A percentile compares a stretch with the other conserved stretches of the same genome.
phyloP scores from a whole-genome alignment of 2,113 vertebrate genomes.

The Mustela nigripes region DNA sequence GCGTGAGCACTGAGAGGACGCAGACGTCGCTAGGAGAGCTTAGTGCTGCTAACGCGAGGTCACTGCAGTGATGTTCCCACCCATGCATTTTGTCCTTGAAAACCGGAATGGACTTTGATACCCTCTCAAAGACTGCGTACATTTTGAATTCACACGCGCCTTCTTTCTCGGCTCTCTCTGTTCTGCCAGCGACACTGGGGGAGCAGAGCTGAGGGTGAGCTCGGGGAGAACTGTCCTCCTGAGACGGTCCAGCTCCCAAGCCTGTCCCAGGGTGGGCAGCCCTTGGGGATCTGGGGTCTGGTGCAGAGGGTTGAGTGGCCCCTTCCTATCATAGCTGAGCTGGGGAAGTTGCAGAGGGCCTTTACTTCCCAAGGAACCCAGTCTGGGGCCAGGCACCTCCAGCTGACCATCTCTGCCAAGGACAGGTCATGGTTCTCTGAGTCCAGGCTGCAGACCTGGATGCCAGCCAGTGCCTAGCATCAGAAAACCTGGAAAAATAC shows the following conservation, averaged over 20 bases:
- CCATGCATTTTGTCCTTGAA: constrained; percentile 52
- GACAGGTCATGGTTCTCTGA: rapidly evolving
- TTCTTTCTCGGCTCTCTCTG: neutral
- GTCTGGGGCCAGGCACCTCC: neutral
- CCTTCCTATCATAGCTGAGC: rapidly evolving
- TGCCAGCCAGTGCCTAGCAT: neutral
- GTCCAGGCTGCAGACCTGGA: neutral
- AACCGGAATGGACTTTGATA: constrained; percentile 24
- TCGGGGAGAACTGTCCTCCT: neutral
- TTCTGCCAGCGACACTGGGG: neutral
- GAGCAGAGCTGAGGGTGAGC: neutral
- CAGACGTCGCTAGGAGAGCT: constrained; percentile 25
- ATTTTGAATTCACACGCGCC: constrained; percentile 32
- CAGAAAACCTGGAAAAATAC: neutral
- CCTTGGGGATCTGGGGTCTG: neutral
- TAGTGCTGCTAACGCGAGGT: neutral
- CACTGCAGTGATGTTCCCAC: neutral
- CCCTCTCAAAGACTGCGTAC: constrained; percentile 57
- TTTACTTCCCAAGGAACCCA: neutral
- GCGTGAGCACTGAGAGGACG: neutral
- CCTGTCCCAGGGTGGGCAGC: neutral
- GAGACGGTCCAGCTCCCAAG: neutral
- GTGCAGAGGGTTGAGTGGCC: neutral
- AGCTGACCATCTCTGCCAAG: neutral
- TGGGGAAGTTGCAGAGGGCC: neutral